phyloP scores from a whole-genome alignment of 1,140 invertebrate genomes.

The Aphelenchoides avenae region DNA sequence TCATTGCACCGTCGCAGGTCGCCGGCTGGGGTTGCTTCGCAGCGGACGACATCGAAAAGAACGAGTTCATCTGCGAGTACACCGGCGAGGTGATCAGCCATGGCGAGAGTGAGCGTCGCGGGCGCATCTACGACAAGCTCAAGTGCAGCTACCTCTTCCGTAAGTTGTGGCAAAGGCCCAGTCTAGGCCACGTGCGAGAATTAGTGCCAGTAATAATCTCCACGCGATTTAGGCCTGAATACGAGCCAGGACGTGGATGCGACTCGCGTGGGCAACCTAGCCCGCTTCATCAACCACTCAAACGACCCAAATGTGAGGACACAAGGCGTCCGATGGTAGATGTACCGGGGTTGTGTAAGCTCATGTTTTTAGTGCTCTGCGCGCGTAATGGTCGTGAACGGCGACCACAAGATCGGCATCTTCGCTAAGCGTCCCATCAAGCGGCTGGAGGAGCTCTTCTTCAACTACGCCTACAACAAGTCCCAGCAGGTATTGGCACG shows the following conservation, averaged over 20 bases:
- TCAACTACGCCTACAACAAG: too few relatives aligned
- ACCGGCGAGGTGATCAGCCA: constrained; percentile 90
- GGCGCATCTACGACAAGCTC: constrained; percentile 98
- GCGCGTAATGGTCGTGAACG: constrained; percentile 99
- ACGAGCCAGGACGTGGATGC: constrained; percentile 78
- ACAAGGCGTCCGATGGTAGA: too few relatives aligned
- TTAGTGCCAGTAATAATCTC: too few relatives aligned
- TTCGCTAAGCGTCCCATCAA: constrained; percentile 95
- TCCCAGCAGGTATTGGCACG: too few relatives aligned
- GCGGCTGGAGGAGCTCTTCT: constrained; percentile 80
- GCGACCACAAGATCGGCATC: constrained; percentile 97
- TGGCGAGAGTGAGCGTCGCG: constrained; percentile 94
- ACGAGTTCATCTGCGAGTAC: constrained; percentile 98
- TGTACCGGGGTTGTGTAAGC: neutral
- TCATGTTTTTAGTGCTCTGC: constrained; percentile 75
- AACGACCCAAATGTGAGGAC: constrained; percentile 73
- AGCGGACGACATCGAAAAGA: constrained; percentile 84
- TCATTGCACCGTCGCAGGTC: constrained; percentile 94
- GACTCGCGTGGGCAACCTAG: constrained; percentile 96
- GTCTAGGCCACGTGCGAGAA: too few relatives aligned
- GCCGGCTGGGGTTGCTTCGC: constrained; percentile 98
- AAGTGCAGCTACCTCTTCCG: constrained; percentile 99
- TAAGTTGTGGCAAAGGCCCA: too few relatives aligned
- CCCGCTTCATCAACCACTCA: constrained; percentile 97
- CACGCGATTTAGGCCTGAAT: constrained; percentile 44